phyloP scores from a whole-genome alignment of 2,113 vertebrate species.

The Apteryx owenii region DNA sequence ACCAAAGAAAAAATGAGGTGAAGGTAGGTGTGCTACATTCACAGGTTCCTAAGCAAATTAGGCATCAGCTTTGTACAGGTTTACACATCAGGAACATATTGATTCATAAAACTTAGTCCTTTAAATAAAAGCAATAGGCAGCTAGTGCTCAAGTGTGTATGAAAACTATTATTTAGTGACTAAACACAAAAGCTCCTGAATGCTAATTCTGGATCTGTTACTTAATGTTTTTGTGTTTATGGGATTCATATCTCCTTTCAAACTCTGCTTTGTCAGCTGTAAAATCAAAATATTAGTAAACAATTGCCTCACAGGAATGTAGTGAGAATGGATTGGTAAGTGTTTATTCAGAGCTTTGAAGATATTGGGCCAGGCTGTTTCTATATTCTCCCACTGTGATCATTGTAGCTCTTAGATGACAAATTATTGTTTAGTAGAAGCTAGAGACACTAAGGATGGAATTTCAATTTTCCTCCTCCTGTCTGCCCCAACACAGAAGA shows the following conservation, averaged over 20 bases:
- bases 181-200: neutral
- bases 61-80: neutral
- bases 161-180: neutral
- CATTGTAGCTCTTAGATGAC: neutral
- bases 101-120: neutral
- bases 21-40: neutral
- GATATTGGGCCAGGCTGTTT: neutral
- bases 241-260: neutral
- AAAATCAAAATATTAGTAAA: neutral
- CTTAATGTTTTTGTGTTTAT: neutral
- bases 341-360: neutral
- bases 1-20: neutral
- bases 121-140: neutral
- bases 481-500: neutral
- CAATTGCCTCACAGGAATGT: neutral
- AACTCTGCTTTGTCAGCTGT: neutral
- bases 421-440: neutral
- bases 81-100: neutral
- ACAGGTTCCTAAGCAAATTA: neutral
- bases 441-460: neutral
- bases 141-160: neutral
- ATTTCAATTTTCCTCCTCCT: neutral
- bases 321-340: neutral
- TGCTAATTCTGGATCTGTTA: neutral
- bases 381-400: neutral